Percentiles rank a stretch among this genome's conserved stretches.
These are phyloP conservation scores for Dicranocentrus wangi DNA, from an alignment of 2,888 invertebrate genomes.

Conservation along the genomic window DNA sequence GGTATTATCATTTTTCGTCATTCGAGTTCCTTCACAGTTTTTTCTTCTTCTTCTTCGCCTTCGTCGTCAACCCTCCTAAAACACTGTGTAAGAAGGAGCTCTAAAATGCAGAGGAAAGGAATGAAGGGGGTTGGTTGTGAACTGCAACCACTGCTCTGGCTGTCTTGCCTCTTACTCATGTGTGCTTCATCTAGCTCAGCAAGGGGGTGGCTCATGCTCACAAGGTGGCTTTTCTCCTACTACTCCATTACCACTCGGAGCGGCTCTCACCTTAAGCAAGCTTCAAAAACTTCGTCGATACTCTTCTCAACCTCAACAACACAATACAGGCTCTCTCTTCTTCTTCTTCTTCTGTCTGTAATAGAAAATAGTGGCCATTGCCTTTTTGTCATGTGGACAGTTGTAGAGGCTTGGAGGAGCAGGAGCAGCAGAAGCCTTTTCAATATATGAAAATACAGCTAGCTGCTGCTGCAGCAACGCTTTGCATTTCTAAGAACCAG, in stretches of 20 bases:
- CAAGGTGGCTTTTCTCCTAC: constrained; percentile 44
- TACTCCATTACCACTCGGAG: constrained; percentile 16
- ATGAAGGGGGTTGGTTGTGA: constrained; percentile 2
- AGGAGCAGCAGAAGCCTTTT: too few species aligned
- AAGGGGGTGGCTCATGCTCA: constrained; percentile 42
- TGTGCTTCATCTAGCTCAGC: constrained; percentile 32
- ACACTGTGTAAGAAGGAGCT: too few species aligned
- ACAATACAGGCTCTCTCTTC: too few species aligned
- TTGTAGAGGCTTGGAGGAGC: too few species aligned
- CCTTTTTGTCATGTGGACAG: not conserved
- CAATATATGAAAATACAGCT: not conserved
- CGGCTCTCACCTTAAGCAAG: constrained; percentile 5
- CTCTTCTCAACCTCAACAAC: too few species aligned
- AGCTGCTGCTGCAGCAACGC: not conserved
- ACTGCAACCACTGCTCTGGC: not conserved
- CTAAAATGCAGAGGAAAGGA: not conserved
- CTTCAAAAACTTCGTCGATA: too few species aligned
- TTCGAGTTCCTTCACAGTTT: too few species aligned
- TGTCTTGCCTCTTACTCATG: not conserved
- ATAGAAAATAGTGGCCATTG: not conserved
- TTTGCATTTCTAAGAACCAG: constrained; percentile 11
- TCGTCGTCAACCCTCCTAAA: too few species aligned
- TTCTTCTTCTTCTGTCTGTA: too few species aligned
- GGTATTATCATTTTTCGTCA: too few species aligned
- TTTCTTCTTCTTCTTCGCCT: too few species aligned